These are phyloP conservation scores for Glaucomys volans DNA, from an alignment of 2,113 vertebrate genomes.

Conservation along the genomic window DNA sequence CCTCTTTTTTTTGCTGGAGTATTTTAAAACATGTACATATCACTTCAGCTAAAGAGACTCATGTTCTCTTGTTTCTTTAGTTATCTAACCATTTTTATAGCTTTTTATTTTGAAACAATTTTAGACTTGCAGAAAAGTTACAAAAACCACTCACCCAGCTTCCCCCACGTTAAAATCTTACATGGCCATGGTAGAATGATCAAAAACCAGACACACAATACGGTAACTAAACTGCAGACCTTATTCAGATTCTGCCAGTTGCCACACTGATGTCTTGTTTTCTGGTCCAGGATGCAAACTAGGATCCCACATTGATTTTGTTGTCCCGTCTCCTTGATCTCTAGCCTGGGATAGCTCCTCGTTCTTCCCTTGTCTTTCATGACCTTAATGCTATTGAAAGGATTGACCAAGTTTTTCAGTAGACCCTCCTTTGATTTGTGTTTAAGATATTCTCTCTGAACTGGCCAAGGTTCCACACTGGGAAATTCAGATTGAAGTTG, in stretches of 20 bases:
- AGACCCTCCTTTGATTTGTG: background rate
- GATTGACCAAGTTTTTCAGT: background rate
- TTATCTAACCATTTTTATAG: background rate
- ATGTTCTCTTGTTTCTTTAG: background rate
- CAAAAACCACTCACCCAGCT: background rate
- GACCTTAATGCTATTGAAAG: background rate
- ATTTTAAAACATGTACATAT: background rate
- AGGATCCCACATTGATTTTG: background rate
- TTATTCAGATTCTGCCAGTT: background rate
- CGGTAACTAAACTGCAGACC: background rate
- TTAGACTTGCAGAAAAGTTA: background rate
- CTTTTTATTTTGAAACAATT: slow-evolving; percentile 3
- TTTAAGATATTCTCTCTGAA: background rate
- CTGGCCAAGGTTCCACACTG: background rate
- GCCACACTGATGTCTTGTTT: background rate
- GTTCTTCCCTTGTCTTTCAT: background rate
- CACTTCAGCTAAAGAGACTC: background rate
- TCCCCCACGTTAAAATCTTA: background rate
- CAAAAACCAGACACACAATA: background rate
- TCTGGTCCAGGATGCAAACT: background rate
- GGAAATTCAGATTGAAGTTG: background rate
- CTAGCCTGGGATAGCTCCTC: background rate
- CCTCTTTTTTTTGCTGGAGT: background rate
- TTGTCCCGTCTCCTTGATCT: background rate
- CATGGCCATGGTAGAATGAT: background rate